Percentiles rank a stretch among this genome's conserved stretches.
These are phyloP conservation scores for Troides aeacus DNA, from an alignment of 2,888 invertebrate species.

Conservation along the genomic window DNA sequence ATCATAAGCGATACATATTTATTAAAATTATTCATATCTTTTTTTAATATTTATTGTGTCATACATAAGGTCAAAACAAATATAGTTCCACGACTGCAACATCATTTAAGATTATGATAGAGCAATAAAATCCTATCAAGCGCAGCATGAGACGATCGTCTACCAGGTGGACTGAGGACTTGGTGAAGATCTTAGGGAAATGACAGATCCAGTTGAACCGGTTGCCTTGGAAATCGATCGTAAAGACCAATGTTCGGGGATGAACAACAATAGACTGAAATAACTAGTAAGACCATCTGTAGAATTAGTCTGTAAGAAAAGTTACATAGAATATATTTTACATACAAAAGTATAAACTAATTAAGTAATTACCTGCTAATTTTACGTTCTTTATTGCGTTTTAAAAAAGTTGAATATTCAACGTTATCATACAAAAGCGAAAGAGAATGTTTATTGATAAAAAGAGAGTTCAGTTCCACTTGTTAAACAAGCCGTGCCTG, in stretches of 20 bases:
- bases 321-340: neutral
- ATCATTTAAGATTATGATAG: neutral
- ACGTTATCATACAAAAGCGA: conserved; percentile 13
- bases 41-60: neutral
- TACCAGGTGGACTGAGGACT: too few species aligned
- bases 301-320: too few species aligned
- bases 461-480: conserved; percentile 55
- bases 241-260: too few species aligned
- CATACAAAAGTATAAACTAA: conserved; percentile 3
- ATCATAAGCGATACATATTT: neutral
- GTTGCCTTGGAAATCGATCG: too few species aligned
- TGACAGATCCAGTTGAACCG: too few species aligned
- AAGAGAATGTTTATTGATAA: conserved; percentile 60
- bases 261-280: too few species aligned
- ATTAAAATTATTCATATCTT: neutral
- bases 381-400: conserved; percentile 4
- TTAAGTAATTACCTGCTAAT: conserved; percentile 11
- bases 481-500: conserved; percentile 61
- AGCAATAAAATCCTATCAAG: too few species aligned
- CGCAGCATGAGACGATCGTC: too few species aligned
- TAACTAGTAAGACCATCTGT: too few species aligned
- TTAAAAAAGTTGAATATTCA: conserved; percentile 22
- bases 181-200: too few species aligned
- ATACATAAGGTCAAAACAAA: neutral
- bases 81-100: neutral